Percentiles rank a stretch among this genome's conserved stretches.
These are phyloP conservation scores for Catonia carolina DNA, from an alignment of 2,888 invertebrate species.

Conservation along the genomic window DNA sequence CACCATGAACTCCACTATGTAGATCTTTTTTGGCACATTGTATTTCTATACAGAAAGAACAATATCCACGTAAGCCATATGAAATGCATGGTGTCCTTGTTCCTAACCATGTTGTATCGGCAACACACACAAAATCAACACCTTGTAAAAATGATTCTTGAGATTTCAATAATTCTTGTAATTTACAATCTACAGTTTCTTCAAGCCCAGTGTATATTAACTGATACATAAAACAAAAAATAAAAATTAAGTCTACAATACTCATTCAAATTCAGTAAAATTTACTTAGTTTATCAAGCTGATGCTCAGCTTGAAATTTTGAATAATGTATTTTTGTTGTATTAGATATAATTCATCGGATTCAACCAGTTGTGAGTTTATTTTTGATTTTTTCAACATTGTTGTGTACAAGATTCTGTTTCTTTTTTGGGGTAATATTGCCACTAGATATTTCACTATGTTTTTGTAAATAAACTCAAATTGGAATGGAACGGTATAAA, in stretches of 20 bases:
- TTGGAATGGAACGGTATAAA: too few relatives aligned
- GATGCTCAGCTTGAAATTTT: too few relatives aligned
- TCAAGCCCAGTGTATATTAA: conserved; percentile 99
- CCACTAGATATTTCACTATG: too few relatives aligned
- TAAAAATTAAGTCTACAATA: neutral
- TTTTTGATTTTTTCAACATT: too few relatives aligned
- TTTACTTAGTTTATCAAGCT: too few relatives aligned
- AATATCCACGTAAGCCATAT: conserved; percentile 91
- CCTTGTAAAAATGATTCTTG: conserved; percentile 72
- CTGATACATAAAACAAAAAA: conserved; percentile 40
- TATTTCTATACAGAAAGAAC: conserved; percentile 84
- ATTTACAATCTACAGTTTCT: conserved; percentile 93
- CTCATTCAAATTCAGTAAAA: too few relatives aligned
- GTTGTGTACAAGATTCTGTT: too few relatives aligned
- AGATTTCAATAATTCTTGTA: conserved; percentile 72
- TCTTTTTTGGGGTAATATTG: too few relatives aligned
- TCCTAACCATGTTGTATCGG: conserved; percentile 98
- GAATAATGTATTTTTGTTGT: too few relatives aligned
- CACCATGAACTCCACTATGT: conserved; percentile 94
- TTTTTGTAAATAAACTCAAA: too few relatives aligned
- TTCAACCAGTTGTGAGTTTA: too few relatives aligned
- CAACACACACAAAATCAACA: conserved; percentile 93
- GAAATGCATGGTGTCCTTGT: conserved; percentile 95
- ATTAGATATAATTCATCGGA: too few relatives aligned
- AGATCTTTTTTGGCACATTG: conserved; percentile 86